These are phyloP conservation scores for Microtus ochrogaster DNA, from an alignment of 2,113 vertebrate genomes.

Conservation along the genomic window DNA sequence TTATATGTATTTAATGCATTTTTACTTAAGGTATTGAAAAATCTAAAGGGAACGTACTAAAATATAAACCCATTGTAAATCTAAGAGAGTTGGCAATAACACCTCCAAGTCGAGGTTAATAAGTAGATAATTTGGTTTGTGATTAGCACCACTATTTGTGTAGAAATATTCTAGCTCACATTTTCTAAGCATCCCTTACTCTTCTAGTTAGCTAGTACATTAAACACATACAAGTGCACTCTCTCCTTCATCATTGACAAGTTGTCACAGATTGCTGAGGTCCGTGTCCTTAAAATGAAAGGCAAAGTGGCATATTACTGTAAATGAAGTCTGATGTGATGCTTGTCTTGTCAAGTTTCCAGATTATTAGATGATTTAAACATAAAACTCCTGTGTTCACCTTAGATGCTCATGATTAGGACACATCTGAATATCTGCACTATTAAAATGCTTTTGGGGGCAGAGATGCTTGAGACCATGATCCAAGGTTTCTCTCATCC, in stretches of 20 bases:
- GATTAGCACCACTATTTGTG: neutral
- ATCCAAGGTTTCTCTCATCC: neutral
- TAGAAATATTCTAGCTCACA: neutral
- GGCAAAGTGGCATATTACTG: neutral
- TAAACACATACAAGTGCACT: neutral
- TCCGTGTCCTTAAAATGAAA: neutral
- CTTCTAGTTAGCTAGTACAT: neutral
- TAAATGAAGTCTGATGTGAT: neutral
- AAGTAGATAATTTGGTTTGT: neutral
- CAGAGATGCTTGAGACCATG: neutral
- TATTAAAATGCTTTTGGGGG: conserved; percentile 8
- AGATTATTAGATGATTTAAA: neutral
- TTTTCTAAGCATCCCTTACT: neutral
- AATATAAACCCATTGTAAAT: neutral
- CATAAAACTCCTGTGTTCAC: neutral
- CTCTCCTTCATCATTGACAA: neutral
- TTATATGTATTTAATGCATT: neutral
- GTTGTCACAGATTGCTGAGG: neutral
- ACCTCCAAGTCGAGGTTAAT: neutral
- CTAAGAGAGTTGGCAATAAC: neutral
- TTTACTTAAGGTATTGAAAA: neutral
- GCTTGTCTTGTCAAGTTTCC: neutral
- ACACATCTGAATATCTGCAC: conserved; percentile 2
- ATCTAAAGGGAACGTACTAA: neutral
- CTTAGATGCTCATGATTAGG: neutral